phyloP scores from a whole-genome alignment of 2,888 invertebrate genomes.

The Lymantria monacha region DNA sequence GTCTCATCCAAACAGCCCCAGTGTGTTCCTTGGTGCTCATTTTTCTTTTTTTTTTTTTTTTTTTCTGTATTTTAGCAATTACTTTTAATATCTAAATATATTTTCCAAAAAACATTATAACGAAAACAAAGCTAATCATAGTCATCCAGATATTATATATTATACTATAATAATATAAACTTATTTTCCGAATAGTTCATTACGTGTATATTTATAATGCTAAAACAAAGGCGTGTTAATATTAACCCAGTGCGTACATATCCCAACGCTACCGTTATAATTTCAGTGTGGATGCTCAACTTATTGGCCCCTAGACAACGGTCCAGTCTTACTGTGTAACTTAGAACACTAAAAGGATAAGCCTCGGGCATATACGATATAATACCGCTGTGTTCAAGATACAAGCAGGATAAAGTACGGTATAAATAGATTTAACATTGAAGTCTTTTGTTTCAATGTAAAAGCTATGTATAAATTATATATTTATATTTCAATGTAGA shows the following conservation, averaged over 20 bases:
- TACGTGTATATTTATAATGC: background rate
- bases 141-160: too few relatives aligned
- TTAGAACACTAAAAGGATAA: slow-evolving; percentile 27
- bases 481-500: too few relatives aligned
- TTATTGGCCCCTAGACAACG: slow-evolving; percentile 38
- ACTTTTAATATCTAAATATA: too few relatives aligned
- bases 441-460: background rate
- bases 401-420: slow-evolving; percentile 1
- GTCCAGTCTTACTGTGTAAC: slow-evolving; percentile 24
- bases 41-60: too few relatives aligned
- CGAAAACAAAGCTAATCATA: too few relatives aligned
- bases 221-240: background rate
- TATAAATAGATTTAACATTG: slow-evolving; percentile 1
- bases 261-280: slow-evolving; percentile 27
- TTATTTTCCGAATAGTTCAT: too few relatives aligned
- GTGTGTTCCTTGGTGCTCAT: too few relatives aligned
- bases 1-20: too few relatives aligned
- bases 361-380: slow-evolving; percentile 19
- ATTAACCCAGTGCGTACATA: background rate
- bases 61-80: too few relatives aligned
- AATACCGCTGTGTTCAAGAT: slow-evolving; percentile 6
- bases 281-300: slow-evolving; percentile 29
- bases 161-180: too few relatives aligned
- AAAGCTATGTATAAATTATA: too few relatives aligned
- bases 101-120: too few relatives aligned